Evolutionary conservation across 1,140 invertebrate species (phyloP), one percentile per base, ranked within the genome.

Genomic region (Drosophila melanica): DNA sequence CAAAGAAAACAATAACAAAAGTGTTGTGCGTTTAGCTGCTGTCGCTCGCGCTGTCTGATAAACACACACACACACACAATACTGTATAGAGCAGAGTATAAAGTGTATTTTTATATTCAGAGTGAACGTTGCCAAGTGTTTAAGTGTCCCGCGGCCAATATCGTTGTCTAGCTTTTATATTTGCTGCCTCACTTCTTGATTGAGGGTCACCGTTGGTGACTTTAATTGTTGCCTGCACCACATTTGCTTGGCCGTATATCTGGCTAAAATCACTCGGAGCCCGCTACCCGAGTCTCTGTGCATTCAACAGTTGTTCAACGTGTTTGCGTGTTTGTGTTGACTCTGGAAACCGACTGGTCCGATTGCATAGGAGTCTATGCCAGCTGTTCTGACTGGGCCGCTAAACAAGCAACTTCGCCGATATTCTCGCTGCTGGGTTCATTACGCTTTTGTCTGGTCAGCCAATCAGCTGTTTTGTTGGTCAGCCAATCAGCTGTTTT

Each of bases 101-200:
- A 16, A 37, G 35, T 70, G 64, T 75, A 73, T 65, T 80, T 69
- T 65, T 42, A 65, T 62, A 55, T 41, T 2, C 60, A 20, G 58
- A 44, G 66, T 42, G 42, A 60, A 59, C 62, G 70, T 75, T 84
- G 72, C 45, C 77, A 77, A 55, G 77, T 41, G 37, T 51, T 59
- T 39, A 53, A 51, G 47, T 67, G 39, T 23, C 39, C 18, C n/a
- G 27, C 12, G 23, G 39, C 39, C 33, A 47, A 47, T n/a, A 37
- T 16, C 39, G 30, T 35, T 35, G 12, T 16, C 5, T 18, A 45
- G 18, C 23, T 55, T 55, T 72, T 41, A 53, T 79, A 63, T 60
- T 39, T 47, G 53, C 53, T 50, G 23, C 18, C 72, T 58, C 11
- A 39, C 42, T 72, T 54, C 37, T 51, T 48, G 54, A 64, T 65